Conservation (phyloP, 2,797 vertebrate species). For the Rhinogobio ventralis region DNA sequence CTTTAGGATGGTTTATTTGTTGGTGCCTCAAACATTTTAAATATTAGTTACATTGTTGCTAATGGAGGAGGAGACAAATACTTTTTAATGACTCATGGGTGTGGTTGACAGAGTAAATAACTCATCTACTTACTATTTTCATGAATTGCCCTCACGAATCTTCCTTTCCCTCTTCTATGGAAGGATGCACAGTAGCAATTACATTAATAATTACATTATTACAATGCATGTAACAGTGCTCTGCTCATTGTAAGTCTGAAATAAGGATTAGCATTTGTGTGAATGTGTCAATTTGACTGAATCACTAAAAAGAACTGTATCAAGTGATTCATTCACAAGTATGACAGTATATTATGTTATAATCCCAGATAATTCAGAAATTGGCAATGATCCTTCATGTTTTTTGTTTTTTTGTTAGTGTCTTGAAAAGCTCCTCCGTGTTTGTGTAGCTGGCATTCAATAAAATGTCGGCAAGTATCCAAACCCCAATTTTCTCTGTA, state of each 20-base stretch:
- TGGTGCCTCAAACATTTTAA: background rate
- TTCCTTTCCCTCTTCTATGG: background rate
- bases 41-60: conserved; percentile 9
- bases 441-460: background rate
- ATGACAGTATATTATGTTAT: background rate
- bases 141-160: background rate
- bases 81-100: conserved; percentile 18
- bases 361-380: background rate
- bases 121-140: background rate
- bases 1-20: background rate
- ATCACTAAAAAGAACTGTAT: background rate
- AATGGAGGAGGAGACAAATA: background rate
- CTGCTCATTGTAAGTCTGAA: no score
- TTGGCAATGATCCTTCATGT: background rate
- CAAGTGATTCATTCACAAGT: background rate
- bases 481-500: conserved; percentile 39
- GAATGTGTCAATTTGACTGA: background rate
- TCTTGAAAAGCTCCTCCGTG: background rate
- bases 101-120: background rate
- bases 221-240: background rate
- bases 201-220: background rate
- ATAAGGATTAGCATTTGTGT: background rate
- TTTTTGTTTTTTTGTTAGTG: background rate
- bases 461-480: background rate
- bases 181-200: background rate